Base-by-base conservation (phyloP, 2,113 vertebrate species). In the Antechinus flavipes region DNA sequence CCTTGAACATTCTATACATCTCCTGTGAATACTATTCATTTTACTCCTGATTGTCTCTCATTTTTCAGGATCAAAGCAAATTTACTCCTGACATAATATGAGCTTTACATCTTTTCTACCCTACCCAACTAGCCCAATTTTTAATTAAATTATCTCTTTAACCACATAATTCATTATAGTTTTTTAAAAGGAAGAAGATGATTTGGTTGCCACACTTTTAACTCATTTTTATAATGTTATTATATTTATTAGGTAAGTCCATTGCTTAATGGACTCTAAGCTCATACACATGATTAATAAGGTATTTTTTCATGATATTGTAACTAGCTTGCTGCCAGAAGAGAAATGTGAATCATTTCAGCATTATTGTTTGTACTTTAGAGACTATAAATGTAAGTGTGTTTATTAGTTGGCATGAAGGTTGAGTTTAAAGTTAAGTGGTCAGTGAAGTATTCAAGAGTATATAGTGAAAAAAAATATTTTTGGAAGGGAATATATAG, bases 231-330 rank as follows among this genome's bases (percentile, higher is more conserved):
- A 12, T 26, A 54, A 2, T 25, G 61, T 91, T 89, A 61, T 56
- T 92, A 91, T 25, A 95, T 95, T 96, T 91, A 93, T 1, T 91
- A 16, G 91, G 61, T 93, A 26, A n/a, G 0, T 25, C 14, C 19
- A 50, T 91, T 54, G n/a, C 54, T 54, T 76, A 91, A 46, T 46
- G 54, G 0, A 11, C 6, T 90, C 53, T 50, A 92, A 89, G 61
- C 1, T 94, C 35, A 93, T 76, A 91, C 52, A 7, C 8, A 94
- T 53, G 76, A 89, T 6, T 93, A 11, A 96, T 27, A 94, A 92
- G 50, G 0, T 89, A 56, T 50, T 54, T 19, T 53, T 94, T 4
- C 0, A 94, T 1, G 50, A 1, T 92, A 91, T 76, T 11, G 6
- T 42, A 93, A 54, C 0, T 58, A 90, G 8, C 26, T 91, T 5